These are phyloP conservation scores for Heliothis virescens DNA, from an alignment of 1,140 invertebrate species.

Conservation along the genomic window DNA sequence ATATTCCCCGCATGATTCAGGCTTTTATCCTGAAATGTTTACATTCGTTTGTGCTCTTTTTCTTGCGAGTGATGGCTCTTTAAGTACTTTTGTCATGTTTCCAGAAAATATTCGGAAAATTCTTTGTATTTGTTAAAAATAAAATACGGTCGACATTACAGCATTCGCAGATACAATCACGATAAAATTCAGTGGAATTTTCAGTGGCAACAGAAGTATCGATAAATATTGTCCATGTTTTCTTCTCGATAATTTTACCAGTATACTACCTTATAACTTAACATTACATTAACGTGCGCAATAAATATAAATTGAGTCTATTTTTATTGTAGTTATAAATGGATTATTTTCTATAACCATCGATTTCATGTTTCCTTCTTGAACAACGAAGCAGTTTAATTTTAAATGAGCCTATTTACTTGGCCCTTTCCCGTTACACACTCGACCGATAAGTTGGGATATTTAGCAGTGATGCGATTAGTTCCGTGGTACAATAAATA, in stretches of 20 bases:
- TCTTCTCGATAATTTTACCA: no score
- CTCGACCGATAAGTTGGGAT: constrained; percentile 3
- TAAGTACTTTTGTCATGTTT: background rate
- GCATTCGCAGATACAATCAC: no score
- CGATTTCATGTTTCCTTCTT: background rate
- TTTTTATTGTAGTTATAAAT: background rate
- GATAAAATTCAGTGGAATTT: background rate
- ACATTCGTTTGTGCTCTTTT: constrained; percentile 9
- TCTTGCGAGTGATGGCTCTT: background rate
- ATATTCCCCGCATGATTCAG: constrained; percentile 11
- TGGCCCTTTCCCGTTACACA: constrained; percentile 8
- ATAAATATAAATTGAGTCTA: no score
- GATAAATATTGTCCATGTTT: no score
- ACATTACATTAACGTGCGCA: no score
- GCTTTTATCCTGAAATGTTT: constrained; percentile 29
- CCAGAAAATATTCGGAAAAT: background rate
- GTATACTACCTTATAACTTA: no score
- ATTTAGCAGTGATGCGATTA: constrained; percentile 10
- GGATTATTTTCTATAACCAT: background rate
- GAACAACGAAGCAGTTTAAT: background rate
- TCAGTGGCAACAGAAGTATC: background rate
- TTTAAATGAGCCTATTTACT: constrained; percentile 9
- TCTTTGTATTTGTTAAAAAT: no score
- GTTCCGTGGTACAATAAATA: background rate
- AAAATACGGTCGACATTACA: no score